phyloP scores from a whole-genome alignment of 2,888 invertebrate species.

The Nezara viridula region DNA sequence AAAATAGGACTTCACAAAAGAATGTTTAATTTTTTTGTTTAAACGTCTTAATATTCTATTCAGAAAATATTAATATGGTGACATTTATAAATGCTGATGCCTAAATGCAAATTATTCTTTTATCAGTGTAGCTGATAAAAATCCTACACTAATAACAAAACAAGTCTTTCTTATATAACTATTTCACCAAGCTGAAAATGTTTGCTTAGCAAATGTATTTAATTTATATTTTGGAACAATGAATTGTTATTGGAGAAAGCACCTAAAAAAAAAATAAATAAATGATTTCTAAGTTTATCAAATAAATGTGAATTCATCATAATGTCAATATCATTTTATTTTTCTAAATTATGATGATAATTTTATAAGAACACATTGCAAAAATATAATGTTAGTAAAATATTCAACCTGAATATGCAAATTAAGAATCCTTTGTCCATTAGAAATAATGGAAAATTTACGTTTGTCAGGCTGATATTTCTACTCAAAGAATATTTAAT shows the following conservation, averaged over 20 bases:
- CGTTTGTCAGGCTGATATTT: not conserved
- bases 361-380: not conserved
- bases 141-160: not conserved
- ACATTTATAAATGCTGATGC: not conserved
- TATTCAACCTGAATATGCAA: not conserved
- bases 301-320: not conserved
- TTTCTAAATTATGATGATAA: not conserved
- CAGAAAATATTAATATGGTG: not conserved
- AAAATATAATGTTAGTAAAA: not conserved
- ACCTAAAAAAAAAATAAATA: too few relatives aligned
- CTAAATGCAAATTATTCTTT: too few relatives aligned
- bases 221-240: not conserved
- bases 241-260: not conserved
- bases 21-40: too few relatives aligned
- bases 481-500: too few relatives aligned
- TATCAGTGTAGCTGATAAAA: not conserved
- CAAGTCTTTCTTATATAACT: not conserved
- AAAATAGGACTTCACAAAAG: too few relatives aligned
- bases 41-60: too few relatives aligned
- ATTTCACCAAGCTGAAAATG: not conserved
- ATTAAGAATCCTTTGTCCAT: not conserved
- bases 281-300: too few relatives aligned
- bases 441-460: not conserved
- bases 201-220: not conserved
- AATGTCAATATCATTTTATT: not conserved